A percentile compares a stretch with the other conserved stretches of the same genome.
Conservation (phyloP, 2,797 vertebrate species). For the Cheirogaleus major region DNA sequence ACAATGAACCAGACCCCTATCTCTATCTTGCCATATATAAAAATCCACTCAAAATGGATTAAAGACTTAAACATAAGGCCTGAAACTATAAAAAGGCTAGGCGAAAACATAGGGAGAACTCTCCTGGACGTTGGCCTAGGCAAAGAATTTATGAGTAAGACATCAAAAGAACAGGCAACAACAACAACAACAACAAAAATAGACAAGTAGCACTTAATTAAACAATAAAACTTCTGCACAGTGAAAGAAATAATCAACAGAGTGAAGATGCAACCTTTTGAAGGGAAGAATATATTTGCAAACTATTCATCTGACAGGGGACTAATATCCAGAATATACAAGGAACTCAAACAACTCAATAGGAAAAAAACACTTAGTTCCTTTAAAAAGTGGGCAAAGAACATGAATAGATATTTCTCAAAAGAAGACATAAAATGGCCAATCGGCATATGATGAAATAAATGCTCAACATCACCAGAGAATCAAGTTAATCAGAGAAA, state of each 20-base stretch:
- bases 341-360: background rate
- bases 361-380: background rate
- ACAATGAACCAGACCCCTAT: background rate
- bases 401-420: background rate
- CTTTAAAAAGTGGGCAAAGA: background rate
- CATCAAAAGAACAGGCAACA: background rate
- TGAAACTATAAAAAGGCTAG: background rate
- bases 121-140: no score
- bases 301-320: background rate
- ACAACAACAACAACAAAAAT: background rate
- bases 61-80: background rate
- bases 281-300: background rate
- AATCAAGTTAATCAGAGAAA: background rate
- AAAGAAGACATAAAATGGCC: background rate
- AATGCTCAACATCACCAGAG: background rate
- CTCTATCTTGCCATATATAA: background rate
- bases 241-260: background rate
- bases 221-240: background rate
- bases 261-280: background rate
- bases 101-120: no score
- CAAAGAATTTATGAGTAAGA: no score
- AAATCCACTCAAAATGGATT: background rate
- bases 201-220: background rate
- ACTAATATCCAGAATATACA: background rate
- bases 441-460: background rate